Conservation (phyloP, 1,140 invertebrate genomes). For the Sipha flava region DNA sequence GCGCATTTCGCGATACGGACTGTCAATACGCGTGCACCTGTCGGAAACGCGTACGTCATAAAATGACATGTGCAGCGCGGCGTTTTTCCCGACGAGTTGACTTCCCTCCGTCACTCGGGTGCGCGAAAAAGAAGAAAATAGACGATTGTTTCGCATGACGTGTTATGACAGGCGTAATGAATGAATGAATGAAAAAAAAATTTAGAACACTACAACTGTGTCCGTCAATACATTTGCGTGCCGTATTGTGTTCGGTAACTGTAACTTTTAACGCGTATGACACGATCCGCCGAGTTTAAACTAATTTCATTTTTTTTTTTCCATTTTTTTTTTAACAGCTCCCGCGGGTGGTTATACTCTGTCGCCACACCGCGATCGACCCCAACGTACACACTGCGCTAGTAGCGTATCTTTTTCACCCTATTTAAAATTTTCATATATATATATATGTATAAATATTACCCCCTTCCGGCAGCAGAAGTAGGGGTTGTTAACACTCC, state of each 20-base stretch:
- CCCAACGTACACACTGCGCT: neutral
- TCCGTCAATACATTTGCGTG: neutral
- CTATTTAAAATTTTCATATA: conserved; percentile 2
- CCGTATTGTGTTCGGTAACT: conserved; percentile 14
- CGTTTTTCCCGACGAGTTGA: neutral
- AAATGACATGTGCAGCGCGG: neutral
- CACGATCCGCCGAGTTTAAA: conserved; percentile 28
- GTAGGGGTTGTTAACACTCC: conserved; percentile 13
- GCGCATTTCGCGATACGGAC: neutral
- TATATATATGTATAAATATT: neutral
- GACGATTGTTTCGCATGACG: conserved; percentile 11
- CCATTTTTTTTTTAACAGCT: neutral
- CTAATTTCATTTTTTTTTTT: conserved; percentile 17
- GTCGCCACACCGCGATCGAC: neutral
- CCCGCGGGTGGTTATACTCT: neutral
- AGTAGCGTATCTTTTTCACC: conserved; percentile 1
- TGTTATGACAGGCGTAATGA: conserved; percentile 16
- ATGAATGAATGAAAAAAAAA: neutral
- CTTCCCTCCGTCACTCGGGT: neutral
- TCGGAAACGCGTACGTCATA: too few species aligned
- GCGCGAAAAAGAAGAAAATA: neutral
- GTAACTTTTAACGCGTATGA: conserved; percentile 26
- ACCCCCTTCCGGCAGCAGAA: neutral
- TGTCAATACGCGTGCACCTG: neutral
- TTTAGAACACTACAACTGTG: neutral